Evolutionary conservation across 1,140 invertebrate genomes (phyloP).

Genomic region (Lepidurus couesii): DNA sequence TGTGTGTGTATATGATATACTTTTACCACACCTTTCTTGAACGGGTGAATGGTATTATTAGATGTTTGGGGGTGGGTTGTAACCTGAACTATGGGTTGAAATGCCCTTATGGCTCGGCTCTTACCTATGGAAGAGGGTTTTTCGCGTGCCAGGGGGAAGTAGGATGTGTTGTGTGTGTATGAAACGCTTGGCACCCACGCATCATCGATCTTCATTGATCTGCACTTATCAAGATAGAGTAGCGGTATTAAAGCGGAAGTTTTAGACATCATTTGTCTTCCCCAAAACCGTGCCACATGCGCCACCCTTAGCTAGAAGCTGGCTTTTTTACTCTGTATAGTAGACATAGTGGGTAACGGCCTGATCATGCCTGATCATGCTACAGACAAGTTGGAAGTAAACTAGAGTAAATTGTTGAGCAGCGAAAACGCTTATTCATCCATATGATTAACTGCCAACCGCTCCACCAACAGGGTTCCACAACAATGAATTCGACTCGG

Average conservation of each 20-base stretch:
- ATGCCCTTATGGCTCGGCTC: too few species aligned
- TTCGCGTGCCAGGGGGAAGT: too few species aligned
- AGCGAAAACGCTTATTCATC: constrained; percentile 6
- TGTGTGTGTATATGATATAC: not conserved
- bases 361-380: too few species aligned
- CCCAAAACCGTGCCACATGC: not conserved
- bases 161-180: not conserved
- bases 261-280: constrained; percentile 2
- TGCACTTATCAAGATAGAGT: constrained; percentile 18
- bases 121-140: too few species aligned
- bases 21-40: not conserved
- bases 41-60: too few species aligned
- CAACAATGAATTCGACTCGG: too few species aligned
- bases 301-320: too few species aligned
- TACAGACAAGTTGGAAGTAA: not conserved
- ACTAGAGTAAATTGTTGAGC: not conserved
- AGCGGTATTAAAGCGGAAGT: constrained; percentile 18
- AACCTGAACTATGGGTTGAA: too few species aligned
- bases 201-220: constrained; percentile 22
- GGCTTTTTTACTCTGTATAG: too few species aligned
- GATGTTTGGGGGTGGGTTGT: too few species aligned
- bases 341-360: too few species aligned
- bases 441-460: not conserved
- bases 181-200: not conserved
- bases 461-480: too few species aligned